A percentile compares a stretch with the other conserved stretches of the same genome.
These are phyloP conservation scores for Prinia subflava DNA, from an alignment of 2,113 vertebrate species.

Conservation along the genomic window DNA sequence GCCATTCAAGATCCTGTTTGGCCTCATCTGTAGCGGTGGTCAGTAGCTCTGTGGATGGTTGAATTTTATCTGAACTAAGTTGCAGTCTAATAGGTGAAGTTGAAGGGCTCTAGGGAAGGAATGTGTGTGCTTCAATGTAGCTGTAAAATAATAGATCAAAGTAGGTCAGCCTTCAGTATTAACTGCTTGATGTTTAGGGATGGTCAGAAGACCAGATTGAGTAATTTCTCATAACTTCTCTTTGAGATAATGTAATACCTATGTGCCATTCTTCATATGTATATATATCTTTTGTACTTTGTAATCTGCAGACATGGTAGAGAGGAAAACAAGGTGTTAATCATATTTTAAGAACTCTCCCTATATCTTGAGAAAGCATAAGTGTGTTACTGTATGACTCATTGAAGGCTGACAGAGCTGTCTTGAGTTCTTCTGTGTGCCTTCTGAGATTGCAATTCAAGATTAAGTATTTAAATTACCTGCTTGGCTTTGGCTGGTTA, in stretches of 20 bases:
- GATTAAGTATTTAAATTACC: conserved; percentile 24
- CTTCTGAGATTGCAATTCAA: conserved; percentile 34
- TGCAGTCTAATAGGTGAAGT: not conserved
- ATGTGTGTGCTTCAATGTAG: not conserved
- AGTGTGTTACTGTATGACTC: not conserved
- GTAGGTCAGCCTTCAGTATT: not conserved
- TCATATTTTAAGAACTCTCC: not conserved
- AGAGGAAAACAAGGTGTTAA: not conserved
- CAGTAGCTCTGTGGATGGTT: not conserved
- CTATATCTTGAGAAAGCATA: not conserved
- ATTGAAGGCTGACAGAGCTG: conserved; percentile 1
- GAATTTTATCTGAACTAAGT: not conserved
- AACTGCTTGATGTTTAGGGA: not conserved
- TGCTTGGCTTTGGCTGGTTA: conserved; percentile 18
- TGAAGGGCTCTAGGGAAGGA: too few species aligned
- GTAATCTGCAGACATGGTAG: not conserved
- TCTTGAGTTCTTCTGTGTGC: conserved; percentile 19
- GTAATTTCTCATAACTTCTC: not conserved
- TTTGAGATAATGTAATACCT: not conserved
- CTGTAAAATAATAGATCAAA: not conserved
- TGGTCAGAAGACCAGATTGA: not conserved
- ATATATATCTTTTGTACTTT: not conserved
- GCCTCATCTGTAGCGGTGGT: not conserved
- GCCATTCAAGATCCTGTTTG: not conserved
- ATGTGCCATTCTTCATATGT: not conserved